phyloP scores from a whole-genome alignment of 2,888 invertebrate species.

The Lampropteryx suffumata region DNA sequence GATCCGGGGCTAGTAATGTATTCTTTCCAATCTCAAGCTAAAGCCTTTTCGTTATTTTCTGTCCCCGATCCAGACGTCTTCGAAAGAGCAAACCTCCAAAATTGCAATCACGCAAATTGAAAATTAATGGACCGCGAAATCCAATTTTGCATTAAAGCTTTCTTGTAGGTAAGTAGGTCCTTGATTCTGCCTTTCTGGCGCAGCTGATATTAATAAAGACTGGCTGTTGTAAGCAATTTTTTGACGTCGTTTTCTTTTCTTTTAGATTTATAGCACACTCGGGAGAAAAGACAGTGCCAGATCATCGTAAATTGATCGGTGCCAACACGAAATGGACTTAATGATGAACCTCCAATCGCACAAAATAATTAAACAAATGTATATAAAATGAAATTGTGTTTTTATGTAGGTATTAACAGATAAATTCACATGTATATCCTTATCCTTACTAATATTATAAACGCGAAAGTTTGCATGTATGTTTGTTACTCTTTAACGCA shows the following conservation, averaged over 20 bases:
- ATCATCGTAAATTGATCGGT: neutral
- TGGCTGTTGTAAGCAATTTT: conserved; percentile 25
- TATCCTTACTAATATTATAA: too few species aligned
- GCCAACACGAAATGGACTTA: neutral
- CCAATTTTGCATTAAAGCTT: conserved; percentile 79
- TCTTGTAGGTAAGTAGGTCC: conserved; percentile 61
- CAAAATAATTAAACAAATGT: too few species aligned
- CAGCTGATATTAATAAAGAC: conserved; percentile 39
- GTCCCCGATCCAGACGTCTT: conserved; percentile 68
- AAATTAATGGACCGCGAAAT: conserved; percentile 81
- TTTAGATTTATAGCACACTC: conserved; percentile 5
- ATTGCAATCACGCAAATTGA: conserved; percentile 82
- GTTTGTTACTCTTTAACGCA: too few species aligned
- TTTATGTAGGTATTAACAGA: too few species aligned
- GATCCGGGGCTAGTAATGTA: conserved; percentile 52
- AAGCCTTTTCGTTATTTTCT: conserved; percentile 73
- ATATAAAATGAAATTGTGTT: too few species aligned
- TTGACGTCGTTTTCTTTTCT: conserved; percentile 14
- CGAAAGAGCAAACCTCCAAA: conserved; percentile 77
- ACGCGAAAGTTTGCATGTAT: too few species aligned
- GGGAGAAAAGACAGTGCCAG: neutral
- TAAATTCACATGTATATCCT: too few species aligned
- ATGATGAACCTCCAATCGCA: too few species aligned
- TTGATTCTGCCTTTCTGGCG: conserved; percentile 47
- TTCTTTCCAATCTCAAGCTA: conserved; percentile 66